A percentile compares a stretch with the other conserved stretches of the same genome.
These are phyloP conservation scores for Sigmodon hispidus DNA, from an alignment of 2,113 vertebrate genomes.

Conservation along the genomic window DNA sequence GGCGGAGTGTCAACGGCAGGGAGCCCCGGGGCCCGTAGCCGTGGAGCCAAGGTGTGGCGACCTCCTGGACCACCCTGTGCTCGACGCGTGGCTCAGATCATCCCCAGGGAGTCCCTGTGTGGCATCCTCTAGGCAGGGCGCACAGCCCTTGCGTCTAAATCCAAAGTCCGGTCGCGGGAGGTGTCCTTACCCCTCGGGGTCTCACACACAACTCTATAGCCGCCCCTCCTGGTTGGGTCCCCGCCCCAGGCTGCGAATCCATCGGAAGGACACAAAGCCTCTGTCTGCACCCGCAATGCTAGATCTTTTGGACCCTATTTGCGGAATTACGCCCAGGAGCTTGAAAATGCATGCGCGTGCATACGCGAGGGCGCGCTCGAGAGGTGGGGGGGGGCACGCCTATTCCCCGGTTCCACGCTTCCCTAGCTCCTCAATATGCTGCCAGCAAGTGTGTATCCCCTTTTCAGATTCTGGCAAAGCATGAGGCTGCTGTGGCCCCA, in stretches of 20 bases:
- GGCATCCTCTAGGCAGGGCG: not conserved
- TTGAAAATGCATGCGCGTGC: conserved; percentile 57
- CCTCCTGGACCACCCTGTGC: not conserved
- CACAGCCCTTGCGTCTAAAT: not conserved
- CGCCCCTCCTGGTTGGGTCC: not conserved
- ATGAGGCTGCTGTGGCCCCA: not conserved
- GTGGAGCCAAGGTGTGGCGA: not conserved
- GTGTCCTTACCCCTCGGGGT: not conserved
- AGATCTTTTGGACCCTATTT: conserved; percentile 66
- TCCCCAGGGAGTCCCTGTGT: not conserved
- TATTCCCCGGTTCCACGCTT: not conserved
- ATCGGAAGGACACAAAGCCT: conserved; percentile 74
- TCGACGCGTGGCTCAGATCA: not conserved
- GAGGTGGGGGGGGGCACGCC: conserved; percentile 28
- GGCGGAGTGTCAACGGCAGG: not conserved
- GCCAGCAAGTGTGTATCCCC: not conserved
- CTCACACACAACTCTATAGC: conserved; percentile 38
- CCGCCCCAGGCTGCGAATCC: not conserved
- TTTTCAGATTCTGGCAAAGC: not conserved
- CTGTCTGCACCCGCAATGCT: conserved; percentile 39
- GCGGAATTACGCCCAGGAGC: conserved; percentile 66
- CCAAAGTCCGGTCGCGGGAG: not conserved
- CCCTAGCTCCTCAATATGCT: not conserved
- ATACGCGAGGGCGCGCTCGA: not conserved
- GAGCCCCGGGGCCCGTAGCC: not conserved